phyloP scores from a whole-genome alignment of 1,140 invertebrate species.

The Andricus grossulariae region DNA sequence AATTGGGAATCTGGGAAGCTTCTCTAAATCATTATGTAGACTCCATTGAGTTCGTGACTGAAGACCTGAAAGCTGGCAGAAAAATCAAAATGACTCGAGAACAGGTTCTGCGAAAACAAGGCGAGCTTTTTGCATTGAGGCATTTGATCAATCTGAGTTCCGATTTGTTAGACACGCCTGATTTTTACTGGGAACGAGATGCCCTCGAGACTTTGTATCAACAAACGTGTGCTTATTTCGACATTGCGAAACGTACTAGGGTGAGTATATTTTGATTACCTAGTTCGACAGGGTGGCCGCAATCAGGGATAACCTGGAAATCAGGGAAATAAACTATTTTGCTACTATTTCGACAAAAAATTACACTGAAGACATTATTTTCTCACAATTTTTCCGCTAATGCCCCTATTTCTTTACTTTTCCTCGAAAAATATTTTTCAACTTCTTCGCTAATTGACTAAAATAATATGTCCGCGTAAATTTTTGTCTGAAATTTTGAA shows the following conservation, averaged over 20 bases:
- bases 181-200: conserved; percentile 98
- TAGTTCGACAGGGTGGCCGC: too few relatives aligned
- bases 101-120: conserved; percentile 91
- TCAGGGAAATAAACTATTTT: too few relatives aligned
- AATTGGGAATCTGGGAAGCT: conserved; percentile 94
- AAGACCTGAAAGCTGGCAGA: conserved; percentile 85
- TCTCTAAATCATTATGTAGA: conserved; percentile 89
- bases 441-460: too few relatives aligned
- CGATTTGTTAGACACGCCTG: conserved; percentile 94
- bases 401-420: too few relatives aligned
- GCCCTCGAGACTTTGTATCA: conserved; percentile 89
- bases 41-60: conserved; percentile 87
- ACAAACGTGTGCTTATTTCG: conserved; percentile 88
- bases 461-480: too few relatives aligned
- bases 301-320: too few relatives aligned
- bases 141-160: conserved; percentile 95
- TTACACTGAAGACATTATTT: too few relatives aligned
- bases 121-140: conserved; percentile 91
- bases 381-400: too few relatives aligned
- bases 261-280: conserved; percentile 69
- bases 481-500: too few relatives aligned
- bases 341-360: too few relatives aligned
- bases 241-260: conserved; percentile 88
- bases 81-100: conserved; percentile 82
- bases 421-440: too few relatives aligned